Evolutionary conservation across 2,888 invertebrate species (phyloP), one percentile per base, ranked within the genome.

Genomic region (Eilema sororculum): DNA sequence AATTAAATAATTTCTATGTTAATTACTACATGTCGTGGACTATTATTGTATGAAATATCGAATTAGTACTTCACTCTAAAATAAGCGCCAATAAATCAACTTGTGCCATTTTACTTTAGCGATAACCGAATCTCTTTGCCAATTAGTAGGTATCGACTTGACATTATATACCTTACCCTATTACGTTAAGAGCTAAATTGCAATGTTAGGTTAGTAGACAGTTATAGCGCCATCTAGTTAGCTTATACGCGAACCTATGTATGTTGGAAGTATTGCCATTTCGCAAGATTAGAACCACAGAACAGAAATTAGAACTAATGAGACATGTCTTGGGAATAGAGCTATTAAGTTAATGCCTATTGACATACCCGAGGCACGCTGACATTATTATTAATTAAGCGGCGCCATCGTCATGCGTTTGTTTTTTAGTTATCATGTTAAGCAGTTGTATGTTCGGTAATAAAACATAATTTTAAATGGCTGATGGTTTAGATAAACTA

Each of bases 371-470:
- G 73, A 80, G 80, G 79, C 70, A 70, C 68, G 66, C 75, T 78
- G 82, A 78, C 84, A 79, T 65, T 56, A 65, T 85, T 88, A 90
- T 88, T 86, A 86, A 91, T 90, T 91, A 91, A 86, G 85, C 79
- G 91, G 91, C 92, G 91, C 91, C 91, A 80, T 76, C 79, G 78
- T 84, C 82, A 84, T 79, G 73, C 72, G 79, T 81, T 83, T 84
- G 84, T 88, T 52, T 85, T 86, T 85, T 82, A 86, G 77, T 82
- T 52, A 66, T 30, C 72, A 76, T 70, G 71, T 75, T 83, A 73
- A 69, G 69, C 62, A 60, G 71, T 72, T 64, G 71, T 69, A 75
- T 73, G 65, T 61, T 79, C 71, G 70, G 73, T 70, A 75, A 75
- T 79, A 72, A 72, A 79, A 68, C 66, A 73, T 79, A 72, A 77